A percentile compares a stretch with the other conserved stretches of the same genome.
phyloP scores from a whole-genome alignment of 2,888 invertebrate genomes.

The Eulithis testata region DNA sequence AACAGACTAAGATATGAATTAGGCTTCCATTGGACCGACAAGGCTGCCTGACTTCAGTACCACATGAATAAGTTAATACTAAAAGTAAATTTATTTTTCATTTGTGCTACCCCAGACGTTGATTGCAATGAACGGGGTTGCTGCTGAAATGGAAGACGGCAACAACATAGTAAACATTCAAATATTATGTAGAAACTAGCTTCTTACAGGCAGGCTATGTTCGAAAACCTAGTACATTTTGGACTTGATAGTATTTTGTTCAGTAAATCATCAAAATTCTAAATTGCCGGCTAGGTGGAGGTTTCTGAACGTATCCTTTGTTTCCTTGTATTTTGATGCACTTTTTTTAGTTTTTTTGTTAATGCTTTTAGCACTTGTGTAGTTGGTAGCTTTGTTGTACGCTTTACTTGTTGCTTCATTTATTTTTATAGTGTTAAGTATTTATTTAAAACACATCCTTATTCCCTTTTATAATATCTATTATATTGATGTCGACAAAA shows the following conservation, averaged over 20 bases:
- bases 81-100: constrained; percentile 67
- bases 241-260: constrained; percentile 41
- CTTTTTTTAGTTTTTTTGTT: constrained; percentile 25
- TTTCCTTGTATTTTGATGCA: constrained; percentile 44
- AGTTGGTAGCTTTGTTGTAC: constrained; percentile 22
- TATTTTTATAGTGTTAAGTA: not conserved
- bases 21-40: constrained; percentile 46
- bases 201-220: constrained; percentile 77
- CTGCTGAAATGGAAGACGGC: constrained; percentile 72
- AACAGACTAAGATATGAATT: constrained; percentile 33
- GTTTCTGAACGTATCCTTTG: constrained; percentile 83
- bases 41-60: constrained; percentile 41
- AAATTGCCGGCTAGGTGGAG: constrained; percentile 58
- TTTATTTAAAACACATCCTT: not conserved
- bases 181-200: constrained; percentile 72
- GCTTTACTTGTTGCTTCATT: constrained; percentile 22
- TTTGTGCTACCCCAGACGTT: constrained; percentile 75
- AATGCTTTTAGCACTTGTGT: constrained; percentile 36
- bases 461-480: not conserved
- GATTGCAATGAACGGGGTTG: constrained; percentile 79
- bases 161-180: constrained; percentile 74
- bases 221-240: constrained; percentile 72
- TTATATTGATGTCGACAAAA: not conserved
- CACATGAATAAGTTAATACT: constrained; percentile 37
- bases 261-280: constrained; percentile 44